phyloP scores from a whole-genome alignment of 2,113 vertebrate species.

The Pachyramphus minor region DNA sequence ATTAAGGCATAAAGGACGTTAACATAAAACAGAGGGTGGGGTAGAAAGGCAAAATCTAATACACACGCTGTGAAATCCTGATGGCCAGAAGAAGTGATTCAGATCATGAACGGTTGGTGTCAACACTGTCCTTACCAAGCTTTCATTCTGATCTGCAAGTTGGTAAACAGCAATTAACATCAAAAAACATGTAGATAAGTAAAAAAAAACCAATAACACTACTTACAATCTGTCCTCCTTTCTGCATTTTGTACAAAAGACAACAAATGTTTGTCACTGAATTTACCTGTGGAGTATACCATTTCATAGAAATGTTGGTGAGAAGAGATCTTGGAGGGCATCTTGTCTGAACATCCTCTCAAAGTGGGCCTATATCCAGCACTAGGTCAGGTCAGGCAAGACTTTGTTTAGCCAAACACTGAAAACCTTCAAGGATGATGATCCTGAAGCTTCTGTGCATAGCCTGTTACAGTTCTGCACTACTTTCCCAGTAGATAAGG shows the following conservation, averaged over 20 bases:
- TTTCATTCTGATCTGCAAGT: not conserved
- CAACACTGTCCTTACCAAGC: not conserved
- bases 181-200: not conserved
- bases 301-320: not conserved
- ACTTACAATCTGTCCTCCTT: not conserved
- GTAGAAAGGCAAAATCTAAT: not conserved
- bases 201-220: not conserved
- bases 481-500: not conserved
- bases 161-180: not conserved
- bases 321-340: not conserved
- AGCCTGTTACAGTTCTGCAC: not conserved
- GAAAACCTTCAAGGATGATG: not conserved
- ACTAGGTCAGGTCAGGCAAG: not conserved
- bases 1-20: not conserved
- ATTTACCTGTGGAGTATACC: not conserved
- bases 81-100: not conserved
- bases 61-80: not conserved
- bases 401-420: not conserved
- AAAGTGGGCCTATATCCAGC: not conserved
- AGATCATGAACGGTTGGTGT: not conserved
- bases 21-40: not conserved
- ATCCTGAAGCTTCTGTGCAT: not conserved
- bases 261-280: not conserved
- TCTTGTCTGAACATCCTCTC: not conserved
- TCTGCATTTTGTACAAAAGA: not conserved